Conservation (phyloP, 2,113 vertebrate genomes). For the Corythornis cristatus region DNA sequence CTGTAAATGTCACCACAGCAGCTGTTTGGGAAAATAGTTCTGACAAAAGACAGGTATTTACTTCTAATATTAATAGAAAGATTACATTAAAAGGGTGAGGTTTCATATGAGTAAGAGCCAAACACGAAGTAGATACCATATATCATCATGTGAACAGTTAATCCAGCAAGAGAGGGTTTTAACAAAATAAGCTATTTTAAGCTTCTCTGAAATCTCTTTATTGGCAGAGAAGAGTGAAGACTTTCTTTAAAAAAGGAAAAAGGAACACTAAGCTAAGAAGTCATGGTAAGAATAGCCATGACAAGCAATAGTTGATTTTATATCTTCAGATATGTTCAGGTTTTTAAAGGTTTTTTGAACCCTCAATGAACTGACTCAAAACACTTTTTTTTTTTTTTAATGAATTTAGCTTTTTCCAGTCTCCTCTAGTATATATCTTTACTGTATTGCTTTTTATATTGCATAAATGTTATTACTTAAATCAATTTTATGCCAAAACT, state of each 20-base stretch:
- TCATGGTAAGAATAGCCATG: not conserved
- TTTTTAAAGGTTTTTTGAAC: not conserved
- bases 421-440: not conserved
- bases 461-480: not conserved
- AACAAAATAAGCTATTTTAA: not conserved
- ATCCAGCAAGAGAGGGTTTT: not conserved
- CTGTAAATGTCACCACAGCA: not conserved
- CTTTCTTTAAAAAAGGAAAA: not conserved
- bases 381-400: not conserved
- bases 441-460: not conserved
- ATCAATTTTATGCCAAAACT: slow-evolving; percentile 14
- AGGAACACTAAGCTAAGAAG: not conserved
- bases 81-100: not conserved
- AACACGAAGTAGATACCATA: not conserved
- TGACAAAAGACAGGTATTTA: not conserved
- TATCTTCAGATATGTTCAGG: not conserved
- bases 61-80: not conserved
- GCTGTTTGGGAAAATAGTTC: not conserved
- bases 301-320: not conserved
- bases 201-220: not conserved
- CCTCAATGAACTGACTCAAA: not conserved
- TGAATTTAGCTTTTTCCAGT: not conserved
- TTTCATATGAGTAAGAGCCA: not conserved
- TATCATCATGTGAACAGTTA: not conserved
- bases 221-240: not conserved